Evolutionary conservation across 1,140 invertebrate genomes (phyloP), one percentile per base, ranked within the genome.

Genomic region (Drosophila neocordata): DNA sequence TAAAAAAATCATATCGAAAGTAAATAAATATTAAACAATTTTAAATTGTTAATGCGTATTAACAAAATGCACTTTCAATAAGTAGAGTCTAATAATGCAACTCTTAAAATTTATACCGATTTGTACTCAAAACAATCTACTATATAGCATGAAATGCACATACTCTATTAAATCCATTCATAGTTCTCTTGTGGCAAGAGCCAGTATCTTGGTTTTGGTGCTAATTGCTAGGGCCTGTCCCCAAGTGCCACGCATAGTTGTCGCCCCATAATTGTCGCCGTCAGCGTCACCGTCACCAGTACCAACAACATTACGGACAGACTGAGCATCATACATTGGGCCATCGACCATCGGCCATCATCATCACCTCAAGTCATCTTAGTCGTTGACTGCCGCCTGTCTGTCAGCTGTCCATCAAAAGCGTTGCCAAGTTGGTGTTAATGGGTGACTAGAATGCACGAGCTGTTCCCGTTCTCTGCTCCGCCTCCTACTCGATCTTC

Each of bases 341-440:
- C 41, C 12, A 58, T 22, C 62, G 34, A 52, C 34, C 48, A 15
- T 51, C 5, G 27, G 4, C 27, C 51, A 35, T 37, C 65, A 38
- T 65, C 74, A 67, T 63, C 60, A 77, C 66, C 61, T 68, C 61
- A 61, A 34, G n/a, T 34, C 53, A 61, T 18, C 53, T 15, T 27
- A 74, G 64, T 58, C 72, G 69, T 71, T 87, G 82, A 80, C 82
- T 81, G 78, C 77, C 69, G 78, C 77, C 69, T 87, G 81, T 87
- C 81, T 85, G 81, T 87, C 81, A 85, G 83, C 82, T 85, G 82
- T 87, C 82, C 78, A 87, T 87, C 82, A 77, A 87, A 80, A 82
- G 82, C 82, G 82, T 87, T 82, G 63, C 82, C 82, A 88, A 87
- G 57, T 88, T 87, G 82, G 82, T 87, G 82, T 87, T 87, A 87